Conservation (phyloP, 2,113 vertebrate species). For the Solea solea region DNA sequence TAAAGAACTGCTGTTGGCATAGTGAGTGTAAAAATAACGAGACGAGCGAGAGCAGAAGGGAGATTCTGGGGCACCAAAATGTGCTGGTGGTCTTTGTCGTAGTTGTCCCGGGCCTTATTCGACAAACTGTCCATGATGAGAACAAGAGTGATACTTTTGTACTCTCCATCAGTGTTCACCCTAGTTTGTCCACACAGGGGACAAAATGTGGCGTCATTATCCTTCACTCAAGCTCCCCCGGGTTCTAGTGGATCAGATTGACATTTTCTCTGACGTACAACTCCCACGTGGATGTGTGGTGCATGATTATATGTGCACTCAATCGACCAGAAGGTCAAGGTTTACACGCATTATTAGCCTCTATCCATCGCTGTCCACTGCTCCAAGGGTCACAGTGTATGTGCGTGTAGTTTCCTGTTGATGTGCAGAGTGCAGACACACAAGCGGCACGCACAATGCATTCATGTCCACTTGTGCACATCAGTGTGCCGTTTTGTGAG, state of each 20-base stretch:
- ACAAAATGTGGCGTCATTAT: slow-evolving; percentile 38
- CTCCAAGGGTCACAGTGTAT: neutral
- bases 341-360: slow-evolving; percentile 29
- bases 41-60: slow-evolving; percentile 1
- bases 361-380: neutral
- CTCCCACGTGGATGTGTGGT: neutral
- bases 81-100: slow-evolving; percentile 13
- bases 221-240: neutral
- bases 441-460: neutral
- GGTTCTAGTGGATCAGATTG: slow-evolving; percentile 21
- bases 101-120: slow-evolving; percentile 29
- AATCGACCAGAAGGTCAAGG: slow-evolving; percentile 28
- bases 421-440: neutral
- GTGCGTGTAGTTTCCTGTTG: neutral
- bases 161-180: slow-evolving; percentile 33
- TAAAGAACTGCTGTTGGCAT: neutral
- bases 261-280: slow-evolving; percentile 26
- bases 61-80: slow-evolving; percentile 42
- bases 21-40: neutral
- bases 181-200: slow-evolving; percentile 46
- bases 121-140: slow-evolving; percentile 27
- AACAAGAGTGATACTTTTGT: slow-evolving; percentile 11
- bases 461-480: slow-evolving; percentile 44
- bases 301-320: slow-evolving; percentile 19
- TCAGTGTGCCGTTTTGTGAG: slow-evolving; percentile 48